These are phyloP conservation scores for Camponotus vicinus DNA, from an alignment of 1,140 invertebrate genomes.

Conservation along the genomic window DNA sequence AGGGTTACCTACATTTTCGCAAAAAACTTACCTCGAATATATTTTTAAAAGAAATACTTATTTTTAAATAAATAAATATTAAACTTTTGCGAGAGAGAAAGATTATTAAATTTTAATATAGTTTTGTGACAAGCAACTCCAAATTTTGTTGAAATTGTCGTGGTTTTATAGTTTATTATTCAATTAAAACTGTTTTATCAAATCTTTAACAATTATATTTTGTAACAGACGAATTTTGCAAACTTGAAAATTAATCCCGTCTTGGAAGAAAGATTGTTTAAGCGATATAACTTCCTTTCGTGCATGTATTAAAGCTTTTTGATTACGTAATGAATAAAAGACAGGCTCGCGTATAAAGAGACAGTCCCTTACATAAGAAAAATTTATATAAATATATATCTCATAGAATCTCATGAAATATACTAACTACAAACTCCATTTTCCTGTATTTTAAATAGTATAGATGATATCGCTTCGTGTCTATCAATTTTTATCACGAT, in stretches of 20 bases:
- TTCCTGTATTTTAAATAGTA: neutral
- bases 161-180: neutral
- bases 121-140: neutral
- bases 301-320: neutral
- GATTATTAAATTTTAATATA: neutral
- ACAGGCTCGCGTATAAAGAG: neutral
- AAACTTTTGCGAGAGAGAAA: neutral
- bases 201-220: neutral
- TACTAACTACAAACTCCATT: conserved; percentile 1
- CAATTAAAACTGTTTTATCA: conserved; percentile 8
- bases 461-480: neutral
- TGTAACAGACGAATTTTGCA: neutral
- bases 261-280: neutral
- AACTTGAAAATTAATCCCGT: neutral
- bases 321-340: neutral
- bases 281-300: neutral
- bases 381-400: neutral
- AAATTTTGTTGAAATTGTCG: neutral
- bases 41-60: neutral
- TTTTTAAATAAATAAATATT: neutral
- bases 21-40: neutral
- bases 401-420: neutral
- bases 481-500: neutral
- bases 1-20: neutral
- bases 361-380: neutral